These are phyloP conservation scores for Lithophane socia DNA, from an alignment of 2,888 invertebrate species.

Conservation along the genomic window DNA sequence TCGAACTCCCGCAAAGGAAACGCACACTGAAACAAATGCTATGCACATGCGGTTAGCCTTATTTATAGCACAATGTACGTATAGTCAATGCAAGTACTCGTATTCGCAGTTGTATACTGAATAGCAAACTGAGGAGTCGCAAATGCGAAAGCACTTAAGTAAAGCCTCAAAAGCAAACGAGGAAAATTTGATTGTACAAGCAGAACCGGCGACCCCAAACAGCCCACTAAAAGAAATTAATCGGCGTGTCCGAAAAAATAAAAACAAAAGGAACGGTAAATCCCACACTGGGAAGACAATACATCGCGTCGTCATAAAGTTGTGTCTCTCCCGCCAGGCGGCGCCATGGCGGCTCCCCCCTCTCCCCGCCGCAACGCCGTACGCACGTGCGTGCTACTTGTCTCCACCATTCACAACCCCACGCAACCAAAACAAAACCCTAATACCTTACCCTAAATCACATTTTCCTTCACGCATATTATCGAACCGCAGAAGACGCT, in stretches of 20 bases:
- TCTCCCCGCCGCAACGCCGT: slow-evolving; percentile 65
- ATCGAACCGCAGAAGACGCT: slow-evolving; percentile 69
- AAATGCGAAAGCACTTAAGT: slow-evolving; percentile 71
- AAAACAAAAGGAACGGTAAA: slow-evolving; percentile 87
- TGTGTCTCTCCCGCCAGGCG: slow-evolving; percentile 88
- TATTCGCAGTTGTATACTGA: slow-evolving; percentile 60
- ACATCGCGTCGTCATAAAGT: slow-evolving; percentile 87
- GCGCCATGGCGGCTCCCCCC: slow-evolving; percentile 79
- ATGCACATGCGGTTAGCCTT: slow-evolving; percentile 74
- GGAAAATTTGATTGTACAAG: slow-evolving; percentile 75
- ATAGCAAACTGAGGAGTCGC: slow-evolving; percentile 53
- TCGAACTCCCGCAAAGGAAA: slow-evolving; percentile 79
- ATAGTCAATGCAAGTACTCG: slow-evolving; percentile 47
- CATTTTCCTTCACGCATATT: slow-evolving; percentile 66
- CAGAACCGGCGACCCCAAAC: slow-evolving; percentile 75
- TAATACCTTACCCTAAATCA: slow-evolving; percentile 76
- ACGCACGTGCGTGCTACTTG: slow-evolving; percentile 88
- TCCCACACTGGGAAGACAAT: slow-evolving; percentile 88
- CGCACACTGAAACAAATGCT: slow-evolving; percentile 77
- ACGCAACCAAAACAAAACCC: slow-evolving; percentile 76
- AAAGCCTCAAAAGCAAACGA: slow-evolving; percentile 71
- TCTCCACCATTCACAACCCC: slow-evolving; percentile 74
- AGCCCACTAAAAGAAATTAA: slow-evolving; percentile 84
- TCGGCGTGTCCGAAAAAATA: slow-evolving; percentile 84
- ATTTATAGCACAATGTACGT: slow-evolving; percentile 71